phyloP scores from a whole-genome alignment of 2,888 invertebrate genomes.

The Meta bourneti region DNA sequence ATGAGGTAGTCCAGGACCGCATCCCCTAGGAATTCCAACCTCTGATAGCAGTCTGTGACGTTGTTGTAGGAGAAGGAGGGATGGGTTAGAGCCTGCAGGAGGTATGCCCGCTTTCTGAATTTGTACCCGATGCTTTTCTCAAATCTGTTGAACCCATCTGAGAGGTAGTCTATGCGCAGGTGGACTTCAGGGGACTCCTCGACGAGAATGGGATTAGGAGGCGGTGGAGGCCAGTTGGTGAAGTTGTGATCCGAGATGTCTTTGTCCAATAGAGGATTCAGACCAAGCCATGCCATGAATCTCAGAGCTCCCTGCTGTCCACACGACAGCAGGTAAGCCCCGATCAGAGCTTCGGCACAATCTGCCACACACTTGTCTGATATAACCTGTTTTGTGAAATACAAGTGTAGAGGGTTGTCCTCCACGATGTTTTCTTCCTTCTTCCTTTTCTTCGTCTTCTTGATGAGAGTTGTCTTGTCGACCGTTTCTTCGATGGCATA shows the following conservation, averaged over 20 bases:
- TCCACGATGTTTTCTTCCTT: constrained; percentile 78
- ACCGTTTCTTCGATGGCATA: constrained; percentile 84
- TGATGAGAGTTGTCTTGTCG: constrained; percentile 77
- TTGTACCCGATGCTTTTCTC: constrained; percentile 85
- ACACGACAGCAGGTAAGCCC: constrained; percentile 86
- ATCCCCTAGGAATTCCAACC: constrained; percentile 94
- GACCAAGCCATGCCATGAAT: constrained; percentile 76
- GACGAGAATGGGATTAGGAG: constrained; percentile 51
- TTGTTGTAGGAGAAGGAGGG: constrained; percentile 91
- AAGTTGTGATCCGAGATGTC: constrained; percentile 7
- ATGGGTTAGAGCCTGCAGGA: constrained; percentile 89
- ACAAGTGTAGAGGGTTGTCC: neutral
- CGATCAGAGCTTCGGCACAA: constrained; percentile 91
- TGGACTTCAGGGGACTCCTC: neutral
- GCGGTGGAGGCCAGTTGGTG: constrained; percentile 53
- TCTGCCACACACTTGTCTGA: constrained; percentile 87
- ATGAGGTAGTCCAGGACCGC: constrained; percentile 94
- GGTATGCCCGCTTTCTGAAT: constrained; percentile 56
- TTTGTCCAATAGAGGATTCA: constrained; percentile 47
- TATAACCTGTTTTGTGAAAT: constrained; percentile 62
- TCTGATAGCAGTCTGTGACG: constrained; percentile 84
- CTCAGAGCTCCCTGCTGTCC: constrained; percentile 81
- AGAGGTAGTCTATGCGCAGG: constrained; percentile 9
- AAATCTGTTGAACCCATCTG: constrained; percentile 81
- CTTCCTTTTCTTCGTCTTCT: constrained; percentile 26